These are phyloP conservation scores for Isurus oxyrinchus DNA, from an alignment of 2,113 vertebrate species.

Conservation along the genomic window DNA sequence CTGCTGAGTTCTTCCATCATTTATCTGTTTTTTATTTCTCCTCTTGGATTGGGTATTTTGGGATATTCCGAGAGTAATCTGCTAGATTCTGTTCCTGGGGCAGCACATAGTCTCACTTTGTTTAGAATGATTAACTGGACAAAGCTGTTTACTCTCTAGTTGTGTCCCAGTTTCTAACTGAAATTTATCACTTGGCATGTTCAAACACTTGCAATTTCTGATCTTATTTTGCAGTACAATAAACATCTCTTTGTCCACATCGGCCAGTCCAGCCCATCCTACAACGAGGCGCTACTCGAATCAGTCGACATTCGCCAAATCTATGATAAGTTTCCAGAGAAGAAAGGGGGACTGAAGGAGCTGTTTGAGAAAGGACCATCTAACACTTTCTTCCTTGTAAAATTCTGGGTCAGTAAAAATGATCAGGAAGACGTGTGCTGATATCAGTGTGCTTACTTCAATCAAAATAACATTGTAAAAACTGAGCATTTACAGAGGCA, in stretches of 20 bases:
- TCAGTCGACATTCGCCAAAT: conserved; percentile 86
- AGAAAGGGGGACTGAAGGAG: conserved; percentile 86
- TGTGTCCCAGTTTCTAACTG: not conserved
- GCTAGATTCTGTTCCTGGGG: not conserved
- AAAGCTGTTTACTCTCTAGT: not conserved
- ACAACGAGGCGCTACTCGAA: conserved; percentile 80
- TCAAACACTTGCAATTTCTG: not conserved
- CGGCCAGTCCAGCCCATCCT: conserved; percentile 80
- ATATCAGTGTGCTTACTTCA: not conserved
- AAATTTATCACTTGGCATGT: not conserved
- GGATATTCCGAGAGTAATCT: not conserved
- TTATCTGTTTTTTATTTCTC: not conserved
- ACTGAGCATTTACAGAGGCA: not conserved
- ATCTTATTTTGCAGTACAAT: conserved; percentile 69
- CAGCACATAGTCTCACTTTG: not conserved
- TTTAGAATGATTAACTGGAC: not conserved
- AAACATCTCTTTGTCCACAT: conserved; percentile 91
- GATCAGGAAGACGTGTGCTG: not conserved
- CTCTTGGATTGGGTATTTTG: not conserved
- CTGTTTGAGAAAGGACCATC: conserved; percentile 82
- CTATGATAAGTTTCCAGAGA: conserved; percentile 91
- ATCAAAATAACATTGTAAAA: not conserved
- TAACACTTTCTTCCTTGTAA: conserved; percentile 85
- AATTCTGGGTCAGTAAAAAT: conserved; percentile 80
- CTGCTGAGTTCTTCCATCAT: not conserved